Conservation (phyloP, 2,113 vertebrate genomes). For the Burhinus bistriatus region DNA sequence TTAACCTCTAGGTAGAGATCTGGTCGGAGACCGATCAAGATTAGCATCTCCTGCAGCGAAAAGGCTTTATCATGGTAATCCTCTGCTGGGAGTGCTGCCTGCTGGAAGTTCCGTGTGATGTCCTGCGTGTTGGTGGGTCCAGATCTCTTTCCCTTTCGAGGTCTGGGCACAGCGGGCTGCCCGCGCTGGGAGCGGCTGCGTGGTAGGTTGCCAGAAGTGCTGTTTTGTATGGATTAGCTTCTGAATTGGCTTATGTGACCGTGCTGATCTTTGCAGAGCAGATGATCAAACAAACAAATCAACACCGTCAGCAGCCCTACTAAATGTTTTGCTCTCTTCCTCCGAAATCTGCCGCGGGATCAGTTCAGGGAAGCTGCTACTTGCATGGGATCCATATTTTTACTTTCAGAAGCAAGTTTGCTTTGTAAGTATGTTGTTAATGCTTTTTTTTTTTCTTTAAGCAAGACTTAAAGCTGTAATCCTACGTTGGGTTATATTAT, state of each 20-base stretch:
- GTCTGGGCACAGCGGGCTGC: neutral
- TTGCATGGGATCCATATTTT: neutral
- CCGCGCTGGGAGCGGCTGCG: neutral
- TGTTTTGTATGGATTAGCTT: neutral
- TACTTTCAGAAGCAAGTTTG: neutral
- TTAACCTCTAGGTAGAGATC: neutral
- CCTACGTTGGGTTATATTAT: neutral
- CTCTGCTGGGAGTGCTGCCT: neutral
- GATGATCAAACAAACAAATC: neutral
- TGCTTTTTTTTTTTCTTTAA: neutral
- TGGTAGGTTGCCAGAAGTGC: neutral
- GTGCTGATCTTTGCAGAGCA: neutral
- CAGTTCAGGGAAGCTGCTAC: neutral
- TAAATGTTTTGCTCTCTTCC: accelerated
- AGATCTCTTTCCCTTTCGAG: accelerated
- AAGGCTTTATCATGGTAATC: neutral
- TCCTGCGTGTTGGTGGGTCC: neutral
- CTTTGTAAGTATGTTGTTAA: neutral
- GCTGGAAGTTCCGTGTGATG: neutral
- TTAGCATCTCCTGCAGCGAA: neutral
- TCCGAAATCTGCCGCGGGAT: neutral
- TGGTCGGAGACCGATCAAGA: neutral
- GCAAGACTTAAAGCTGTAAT: neutral
- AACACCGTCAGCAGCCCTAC: neutral
- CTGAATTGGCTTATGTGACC: neutral